Percentiles rank a stretch among this genome's conserved stretches.
Conservation (phyloP, 2,113 vertebrate genomes). For the Scopus umbretta region DNA sequence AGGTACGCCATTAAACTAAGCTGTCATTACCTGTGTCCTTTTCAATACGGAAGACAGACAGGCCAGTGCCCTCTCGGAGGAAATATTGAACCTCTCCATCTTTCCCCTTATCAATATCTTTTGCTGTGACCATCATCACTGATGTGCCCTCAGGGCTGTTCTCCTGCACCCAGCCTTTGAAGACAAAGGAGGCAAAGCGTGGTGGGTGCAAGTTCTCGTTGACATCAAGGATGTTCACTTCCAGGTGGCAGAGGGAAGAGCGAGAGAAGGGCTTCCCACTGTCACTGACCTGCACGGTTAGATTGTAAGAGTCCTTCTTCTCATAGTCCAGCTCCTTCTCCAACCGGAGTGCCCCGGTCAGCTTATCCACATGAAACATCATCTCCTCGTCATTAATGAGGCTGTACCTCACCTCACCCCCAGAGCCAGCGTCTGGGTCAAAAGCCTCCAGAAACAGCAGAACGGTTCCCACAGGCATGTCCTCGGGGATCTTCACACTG, state of each 20-base stretch:
- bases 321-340: slow-evolving; percentile 94
- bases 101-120: slow-evolving; percentile 82
- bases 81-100: slow-evolving; percentile 89
- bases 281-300: slow-evolving; percentile 87
- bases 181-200: slow-evolving; percentile 83
- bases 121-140: slow-evolving; percentile 78
- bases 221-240: slow-evolving; percentile 87
- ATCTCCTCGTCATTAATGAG: slow-evolving; percentile 78
- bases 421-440: slow-evolving; percentile 83
- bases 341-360: slow-evolving; percentile 82
- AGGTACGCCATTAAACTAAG: not conserved
- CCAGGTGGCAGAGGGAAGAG: slow-evolving; percentile 86
- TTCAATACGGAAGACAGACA: slow-evolving; percentile 84
- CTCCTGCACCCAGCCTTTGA: slow-evolving; percentile 83
- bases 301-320: slow-evolving; percentile 80
- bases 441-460: slow-evolving; percentile 88
- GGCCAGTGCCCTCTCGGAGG: slow-evolving; percentile 86
- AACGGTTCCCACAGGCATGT: slow-evolving; percentile 82
- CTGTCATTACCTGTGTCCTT: slow-evolving; percentile 86
- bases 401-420: slow-evolving; percentile 83
- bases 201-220: slow-evolving; percentile 92
- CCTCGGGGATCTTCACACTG: slow-evolving; percentile 87
- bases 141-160: slow-evolving; percentile 80
- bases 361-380: slow-evolving; percentile 80
- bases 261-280: slow-evolving; percentile 81